A percentile compares a stretch with the other conserved stretches of the same genome.
These are phyloP conservation scores for Trichopoda pennipes DNA, from an alignment of 2,888 invertebrate genomes.

Conservation along the genomic window DNA sequence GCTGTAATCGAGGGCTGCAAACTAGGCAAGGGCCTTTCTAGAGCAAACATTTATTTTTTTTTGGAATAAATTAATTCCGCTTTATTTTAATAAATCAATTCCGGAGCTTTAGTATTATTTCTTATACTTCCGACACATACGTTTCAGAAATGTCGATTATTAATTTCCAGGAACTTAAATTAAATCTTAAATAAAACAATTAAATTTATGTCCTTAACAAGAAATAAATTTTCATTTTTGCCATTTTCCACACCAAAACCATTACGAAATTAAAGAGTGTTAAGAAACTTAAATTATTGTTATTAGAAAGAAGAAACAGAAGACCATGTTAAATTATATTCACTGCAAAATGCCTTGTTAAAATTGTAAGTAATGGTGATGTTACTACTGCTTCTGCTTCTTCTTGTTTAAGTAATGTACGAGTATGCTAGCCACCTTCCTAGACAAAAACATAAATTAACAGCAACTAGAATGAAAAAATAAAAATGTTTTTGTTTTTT, in stretches of 20 bases:
- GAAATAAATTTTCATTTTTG: background rate
- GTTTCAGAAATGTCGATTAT: background rate
- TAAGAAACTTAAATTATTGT: slow-evolving; percentile 24
- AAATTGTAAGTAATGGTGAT: background rate
- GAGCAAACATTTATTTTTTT: no score
- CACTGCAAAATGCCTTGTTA: slow-evolving; percentile 27
- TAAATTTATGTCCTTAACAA: background rate
- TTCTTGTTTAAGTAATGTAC: slow-evolving; percentile 11
- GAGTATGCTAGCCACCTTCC: slow-evolving; percentile 47
- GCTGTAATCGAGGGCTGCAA: no score
- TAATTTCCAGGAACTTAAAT: background rate
- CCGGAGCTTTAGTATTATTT: no score
- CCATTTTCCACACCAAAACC: background rate
- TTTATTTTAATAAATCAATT: no score
- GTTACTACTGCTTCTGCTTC: background rate
- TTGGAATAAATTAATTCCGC: no score
- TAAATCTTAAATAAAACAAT: background rate
- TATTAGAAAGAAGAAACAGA: background rate
- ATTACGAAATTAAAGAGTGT: background rate
- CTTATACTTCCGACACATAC: background rate
- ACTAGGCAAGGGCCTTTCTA: no score
- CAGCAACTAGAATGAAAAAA: slow-evolving; percentile 20
- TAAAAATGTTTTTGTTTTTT: no score
- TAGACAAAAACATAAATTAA: slow-evolving; percentile 47
- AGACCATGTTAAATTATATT: slow-evolving; percentile 35